Evolutionary conservation across 2,797 vertebrate species (phyloP).

Genomic region (Aeoliscus strigatus): DNA sequence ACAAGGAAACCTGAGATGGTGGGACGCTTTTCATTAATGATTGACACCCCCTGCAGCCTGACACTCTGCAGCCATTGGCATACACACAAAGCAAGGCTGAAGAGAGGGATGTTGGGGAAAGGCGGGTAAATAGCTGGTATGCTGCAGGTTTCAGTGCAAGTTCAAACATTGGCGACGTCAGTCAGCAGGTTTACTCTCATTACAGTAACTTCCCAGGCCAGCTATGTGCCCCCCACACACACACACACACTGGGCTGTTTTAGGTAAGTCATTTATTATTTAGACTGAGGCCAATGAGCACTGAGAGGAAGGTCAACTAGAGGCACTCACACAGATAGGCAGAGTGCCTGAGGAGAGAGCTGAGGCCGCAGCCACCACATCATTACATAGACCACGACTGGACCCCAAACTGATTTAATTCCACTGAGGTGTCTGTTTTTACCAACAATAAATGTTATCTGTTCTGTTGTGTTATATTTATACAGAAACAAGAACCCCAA

Average conservation of each 20-base stretch:
- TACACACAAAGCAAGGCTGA: not conserved
- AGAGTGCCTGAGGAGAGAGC: constrained; percentile 48
- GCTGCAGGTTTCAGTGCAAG: constrained; percentile 17
- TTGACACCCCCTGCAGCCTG: constrained; percentile 57
- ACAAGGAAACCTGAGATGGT: constrained; percentile 64
- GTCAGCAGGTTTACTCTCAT: constrained; percentile 20
- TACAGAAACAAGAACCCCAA: too few relatives aligned
- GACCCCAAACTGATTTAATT: too few relatives aligned
- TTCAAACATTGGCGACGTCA: constrained; percentile 11
- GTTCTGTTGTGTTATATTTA: too few relatives aligned
- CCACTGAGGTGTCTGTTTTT: too few relatives aligned
- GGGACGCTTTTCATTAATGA: constrained; percentile 75
- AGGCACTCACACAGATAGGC: constrained; percentile 58
- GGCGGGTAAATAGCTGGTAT: not conserved
- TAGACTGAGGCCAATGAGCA: constrained; percentile 54
- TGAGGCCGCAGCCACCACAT: constrained; percentile 20
- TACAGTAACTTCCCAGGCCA: constrained; percentile 36
- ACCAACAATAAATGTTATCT: too few relatives aligned
- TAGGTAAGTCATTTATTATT: constrained; percentile 72
- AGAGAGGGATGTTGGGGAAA: constrained; percentile 1
- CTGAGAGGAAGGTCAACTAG: constrained; percentile 69
- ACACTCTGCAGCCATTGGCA: constrained; percentile 9
- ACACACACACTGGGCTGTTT: constrained; percentile 29
- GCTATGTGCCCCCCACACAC: constrained; percentile 25
- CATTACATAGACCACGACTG: too few relatives aligned